A percentile compares a stretch with the other conserved stretches of the same genome.
Evolutionary conservation across 64 coral and sea anemone species (phyloP).

Genomic region (Actinia tenebrosa): DNA sequence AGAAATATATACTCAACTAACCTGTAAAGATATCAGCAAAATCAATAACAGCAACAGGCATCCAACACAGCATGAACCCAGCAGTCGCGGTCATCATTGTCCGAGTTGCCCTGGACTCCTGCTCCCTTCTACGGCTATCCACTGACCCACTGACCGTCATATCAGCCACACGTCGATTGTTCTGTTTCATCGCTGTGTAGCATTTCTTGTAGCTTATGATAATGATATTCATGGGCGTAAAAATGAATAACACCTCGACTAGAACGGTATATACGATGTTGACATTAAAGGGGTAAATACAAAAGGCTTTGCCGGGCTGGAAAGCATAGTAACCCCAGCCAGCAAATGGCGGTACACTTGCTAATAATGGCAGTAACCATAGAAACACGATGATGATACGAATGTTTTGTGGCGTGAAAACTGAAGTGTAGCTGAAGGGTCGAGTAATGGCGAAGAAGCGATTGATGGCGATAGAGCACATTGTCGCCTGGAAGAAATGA

Average conservation of each 20-base stretch:
- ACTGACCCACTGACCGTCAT: neutral
- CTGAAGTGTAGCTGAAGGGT: constrained; percentile 22
- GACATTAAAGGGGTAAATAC: constrained; percentile 62
- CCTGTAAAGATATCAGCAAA: constrained; percentile 49
- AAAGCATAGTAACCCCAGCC: constrained; percentile 74
- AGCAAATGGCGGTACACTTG: constrained; percentile 47
- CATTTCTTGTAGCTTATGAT: constrained; percentile 40
- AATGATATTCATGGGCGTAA: constrained; percentile 36
- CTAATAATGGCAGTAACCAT: constrained; percentile 48
- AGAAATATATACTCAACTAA: neutral
- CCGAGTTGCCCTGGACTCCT: constrained; percentile 46
- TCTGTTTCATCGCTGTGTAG: constrained; percentile 24
- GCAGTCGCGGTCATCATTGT: constrained; percentile 59
- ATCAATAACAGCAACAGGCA: constrained; percentile 56
- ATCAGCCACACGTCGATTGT: constrained; percentile 32
- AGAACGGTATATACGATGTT: constrained; percentile 46
- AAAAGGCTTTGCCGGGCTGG: constrained; percentile 51
- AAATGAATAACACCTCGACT: constrained; percentile 44
- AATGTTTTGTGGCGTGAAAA: constrained; percentile 30
- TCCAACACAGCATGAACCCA: constrained; percentile 58
- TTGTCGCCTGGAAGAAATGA: constrained; percentile 14
- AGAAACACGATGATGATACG: constrained; percentile 36
- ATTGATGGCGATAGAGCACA: constrained; percentile 50
- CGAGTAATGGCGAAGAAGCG: constrained; percentile 43
- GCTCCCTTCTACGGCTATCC: constrained; percentile 19